Percentiles rank a stretch among this genome's conserved stretches.
These are phyloP conservation scores for Rhingia rostrata DNA, from an alignment of 2,888 invertebrate genomes.

Conservation along the genomic window DNA sequence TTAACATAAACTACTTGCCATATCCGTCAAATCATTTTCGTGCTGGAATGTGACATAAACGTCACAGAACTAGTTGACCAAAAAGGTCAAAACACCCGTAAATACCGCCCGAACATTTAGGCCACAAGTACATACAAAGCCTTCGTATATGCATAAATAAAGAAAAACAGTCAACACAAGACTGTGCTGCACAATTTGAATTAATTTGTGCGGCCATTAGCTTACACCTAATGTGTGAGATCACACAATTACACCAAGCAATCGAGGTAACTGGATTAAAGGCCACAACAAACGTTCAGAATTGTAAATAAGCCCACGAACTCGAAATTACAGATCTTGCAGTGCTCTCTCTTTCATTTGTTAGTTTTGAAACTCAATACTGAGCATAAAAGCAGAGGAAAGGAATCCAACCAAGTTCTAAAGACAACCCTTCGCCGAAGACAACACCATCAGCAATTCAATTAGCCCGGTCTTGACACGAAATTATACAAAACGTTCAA, in stretches of 20 bases:
- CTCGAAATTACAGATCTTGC: constrained; percentile 49
- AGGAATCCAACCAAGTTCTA: constrained; percentile 35
- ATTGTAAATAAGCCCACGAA: constrained; percentile 62
- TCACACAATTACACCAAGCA: constrained; percentile 56
- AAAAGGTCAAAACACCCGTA: constrained; percentile 52
- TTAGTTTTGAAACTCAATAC: constrained; percentile 6
- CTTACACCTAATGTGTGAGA: constrained; percentile 58
- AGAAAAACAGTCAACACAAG: constrained; percentile 22
- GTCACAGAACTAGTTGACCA: constrained; percentile 28
- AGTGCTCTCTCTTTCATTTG: constrained; percentile 22
- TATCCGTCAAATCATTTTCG: constrained; percentile 39
- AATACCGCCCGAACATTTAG: constrained; percentile 32
- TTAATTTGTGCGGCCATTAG: constrained; percentile 65
- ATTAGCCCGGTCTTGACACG: constrained; percentile 67
- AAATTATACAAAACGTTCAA: constrained; percentile 54
- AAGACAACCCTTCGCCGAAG: constrained; percentile 9
- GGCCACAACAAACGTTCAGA: constrained; percentile 34
- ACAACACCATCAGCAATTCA: constrained; percentile 39
- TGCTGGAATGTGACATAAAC: constrained; percentile 54
- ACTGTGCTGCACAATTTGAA: constrained; percentile 52
- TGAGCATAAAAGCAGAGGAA: constrained; percentile 1
- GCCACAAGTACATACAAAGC: not conserved
- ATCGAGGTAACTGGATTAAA: constrained; percentile 61
- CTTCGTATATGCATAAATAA: not conserved
- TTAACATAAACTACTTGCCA: constrained; percentile 31